Conservation (phyloP, 2,113 vertebrate species). For the Sitta europaea region DNA sequence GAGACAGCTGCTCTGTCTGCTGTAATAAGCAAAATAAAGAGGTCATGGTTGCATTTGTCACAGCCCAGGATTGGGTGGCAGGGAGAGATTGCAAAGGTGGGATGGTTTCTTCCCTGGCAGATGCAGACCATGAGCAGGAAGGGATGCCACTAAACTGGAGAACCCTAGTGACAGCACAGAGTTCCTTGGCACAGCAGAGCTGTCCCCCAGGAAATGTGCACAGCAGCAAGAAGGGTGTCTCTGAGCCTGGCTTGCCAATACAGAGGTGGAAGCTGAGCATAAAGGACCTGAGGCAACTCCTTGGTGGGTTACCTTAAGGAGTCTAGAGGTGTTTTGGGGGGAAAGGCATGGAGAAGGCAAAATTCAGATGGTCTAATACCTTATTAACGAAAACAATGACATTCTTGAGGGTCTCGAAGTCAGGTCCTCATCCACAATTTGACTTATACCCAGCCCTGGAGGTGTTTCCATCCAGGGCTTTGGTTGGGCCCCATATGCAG, state of each 20-base stretch:
- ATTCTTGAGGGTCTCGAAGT: not conserved
- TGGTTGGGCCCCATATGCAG: not conserved
- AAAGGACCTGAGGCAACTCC: not conserved
- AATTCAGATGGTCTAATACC: not conserved
- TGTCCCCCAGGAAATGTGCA: not conserved
- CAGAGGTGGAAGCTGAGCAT: not conserved
- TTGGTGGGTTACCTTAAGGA: not conserved
- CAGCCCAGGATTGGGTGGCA: not conserved
- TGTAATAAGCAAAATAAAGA: not conserved
- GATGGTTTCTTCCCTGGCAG: not conserved
- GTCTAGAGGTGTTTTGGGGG: not conserved
- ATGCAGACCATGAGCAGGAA: not conserved
- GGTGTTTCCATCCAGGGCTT: not conserved
- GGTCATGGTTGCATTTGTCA: not conserved
- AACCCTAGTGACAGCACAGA: rapidly evolving
- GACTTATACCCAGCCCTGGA: not conserved
- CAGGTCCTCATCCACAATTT: not conserved
- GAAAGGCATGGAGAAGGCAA: not conserved
- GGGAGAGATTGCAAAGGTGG: not conserved
- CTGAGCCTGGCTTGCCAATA: not conserved
- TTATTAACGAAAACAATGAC: not conserved
- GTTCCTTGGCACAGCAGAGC: not conserved
- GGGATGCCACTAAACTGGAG: not conserved
- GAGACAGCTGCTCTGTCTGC: not conserved
- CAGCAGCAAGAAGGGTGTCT: not conserved